Evolutionary conservation across 2,888 invertebrate species (phyloP), one percentile per base, ranked within the genome.

Genomic region (Hoplodrina blanda): DNA sequence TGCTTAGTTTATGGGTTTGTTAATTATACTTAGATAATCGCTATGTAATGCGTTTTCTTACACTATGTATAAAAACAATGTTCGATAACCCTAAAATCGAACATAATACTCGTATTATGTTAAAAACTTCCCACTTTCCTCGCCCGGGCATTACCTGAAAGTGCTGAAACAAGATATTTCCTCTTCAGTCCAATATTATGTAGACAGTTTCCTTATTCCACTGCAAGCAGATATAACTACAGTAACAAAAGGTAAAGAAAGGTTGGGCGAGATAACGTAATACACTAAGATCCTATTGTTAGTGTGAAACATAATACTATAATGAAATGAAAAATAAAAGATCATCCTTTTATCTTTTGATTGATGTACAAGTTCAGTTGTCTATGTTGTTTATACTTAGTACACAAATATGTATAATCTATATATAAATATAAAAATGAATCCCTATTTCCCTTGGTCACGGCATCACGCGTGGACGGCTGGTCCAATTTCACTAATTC

Each of bases 101-200:
- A 1, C 17, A 7, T 0, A 4, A n/a, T n/a, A 25, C 25, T 25
- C 25, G 4, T 17, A 46, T 46, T 17, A 46, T n/a, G 30, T 56
- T 25, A 19, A 52, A 25, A 0, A 50, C 15, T 5, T 6, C 19
- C 11, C 11, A 19, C 2, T 3, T n/a, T 41, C 1, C 15, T 49
- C 15, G 4, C 6, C 2, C 6, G 17, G 41, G 8, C n/a, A 33
- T 54, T 15, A 15, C 3, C 6, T 50, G 59, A 30, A 57, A 25
- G 41, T 25, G 41, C 41, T 55, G 49, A 25, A 60, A 63, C 50
- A 46, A 49, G 15, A 75, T 75, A 75, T 70, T 56, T 25, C 37
- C 25, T 15, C 49, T 44, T 46, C 0, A 19, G 30, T 11, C 20
- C 4, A 75, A 52, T 44, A 77, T 75, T 44, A 55, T 19, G 4